Percentiles rank a stretch among this genome's conserved stretches.
These are phyloP conservation scores for Anguilla marmorata DNA, from an alignment of 2,797 vertebrate genomes.

Conservation along the genomic window DNA sequence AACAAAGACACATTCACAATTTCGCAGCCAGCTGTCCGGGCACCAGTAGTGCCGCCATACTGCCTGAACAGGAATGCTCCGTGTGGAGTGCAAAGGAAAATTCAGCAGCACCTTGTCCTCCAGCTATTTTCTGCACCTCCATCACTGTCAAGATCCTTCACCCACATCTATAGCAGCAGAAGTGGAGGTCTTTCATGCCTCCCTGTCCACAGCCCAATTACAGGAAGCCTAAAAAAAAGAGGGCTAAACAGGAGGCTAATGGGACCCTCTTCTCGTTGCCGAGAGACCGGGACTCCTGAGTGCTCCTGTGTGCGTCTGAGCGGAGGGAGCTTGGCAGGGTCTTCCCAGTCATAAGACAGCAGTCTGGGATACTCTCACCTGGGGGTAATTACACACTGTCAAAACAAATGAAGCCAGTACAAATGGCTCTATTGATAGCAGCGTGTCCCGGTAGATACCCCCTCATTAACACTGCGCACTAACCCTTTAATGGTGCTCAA, in stretches of 20 bases:
- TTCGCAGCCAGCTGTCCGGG: background rate
- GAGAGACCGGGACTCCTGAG: slow-evolving; percentile 49
- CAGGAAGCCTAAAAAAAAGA: slow-evolving; percentile 38
- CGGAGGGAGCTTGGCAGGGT: slow-evolving; percentile 43
- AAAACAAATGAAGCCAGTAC: slow-evolving; percentile 69
- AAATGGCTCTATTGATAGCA: slow-evolving; percentile 51
- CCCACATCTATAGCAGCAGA: background rate
- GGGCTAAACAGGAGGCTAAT: slow-evolving; percentile 45
- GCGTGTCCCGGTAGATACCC: slow-evolving; percentile 29
- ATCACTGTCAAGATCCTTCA: background rate
- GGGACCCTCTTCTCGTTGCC: slow-evolving; percentile 59
- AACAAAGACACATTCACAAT: background rate
- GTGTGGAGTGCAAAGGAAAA: background rate
- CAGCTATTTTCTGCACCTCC: background rate
- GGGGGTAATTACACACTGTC: slow-evolving; percentile 69
- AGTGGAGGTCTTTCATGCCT: background rate
- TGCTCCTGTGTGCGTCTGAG: slow-evolving; percentile 42
- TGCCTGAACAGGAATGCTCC: background rate
- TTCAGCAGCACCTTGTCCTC: background rate
- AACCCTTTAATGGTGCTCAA: background rate
- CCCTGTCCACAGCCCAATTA: slow-evolving; percentile 26
- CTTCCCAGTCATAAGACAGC: slow-evolving; percentile 45
- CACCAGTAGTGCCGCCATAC: background rate
- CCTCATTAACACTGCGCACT: background rate
- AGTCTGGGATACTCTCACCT: slow-evolving; percentile 59